Base-by-base conservation (phyloP, 2,113 vertebrate species). In the Mormoops blainvillei region DNA sequence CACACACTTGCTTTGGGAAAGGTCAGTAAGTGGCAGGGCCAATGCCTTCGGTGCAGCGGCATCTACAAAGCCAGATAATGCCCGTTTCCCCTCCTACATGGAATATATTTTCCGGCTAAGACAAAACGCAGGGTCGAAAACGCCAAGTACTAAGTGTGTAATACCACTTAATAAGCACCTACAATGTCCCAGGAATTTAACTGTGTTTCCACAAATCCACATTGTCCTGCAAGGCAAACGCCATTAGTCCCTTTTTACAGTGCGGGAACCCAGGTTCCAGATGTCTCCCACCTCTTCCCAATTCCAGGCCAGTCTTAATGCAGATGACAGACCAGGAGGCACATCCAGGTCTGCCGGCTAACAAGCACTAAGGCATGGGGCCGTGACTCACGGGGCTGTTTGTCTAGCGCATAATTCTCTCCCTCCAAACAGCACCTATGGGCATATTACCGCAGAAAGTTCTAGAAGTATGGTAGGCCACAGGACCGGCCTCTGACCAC, bases 41-140 rank as follows among this genome's bases (percentile, higher is more conserved):
- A 52, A 9, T 2, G 36, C 15, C 77, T 94, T 82, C 95, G 54
- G 36, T 12, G 19, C 88, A 82, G 73, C 1, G 26, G 48, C 45
- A 89, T n/a, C 80, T 52, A 41, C 26, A 77, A 95, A 88, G 65
- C 52, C 85, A 90, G 61, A 48, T 9, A 50, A 90, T 41, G 14
- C 28, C 67, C 50, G 24, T 15, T 82, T 33, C 48, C 87, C 48
- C 89, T 83, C 26, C 52, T 31, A 12, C 15, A 2, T 10, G 58
- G 43, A 83, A 74, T 88, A 56, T 6, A 18, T 61, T 92, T 87
- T 90, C 78, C 89, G 73, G 41, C 70, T 43, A 94, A 90, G 90
- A 87, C n/a, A 87, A 94, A 92, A 96, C 31, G 76, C 45, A 76
- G 81, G 26, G 73, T 4, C 82, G 94, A 48, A 26, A 86, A 93